Percentiles rank a stretch among this genome's conserved stretches.
Evolutionary conservation across 1,140 invertebrate genomes (phyloP).

Genomic region (Drosophila watanabei): DNA sequence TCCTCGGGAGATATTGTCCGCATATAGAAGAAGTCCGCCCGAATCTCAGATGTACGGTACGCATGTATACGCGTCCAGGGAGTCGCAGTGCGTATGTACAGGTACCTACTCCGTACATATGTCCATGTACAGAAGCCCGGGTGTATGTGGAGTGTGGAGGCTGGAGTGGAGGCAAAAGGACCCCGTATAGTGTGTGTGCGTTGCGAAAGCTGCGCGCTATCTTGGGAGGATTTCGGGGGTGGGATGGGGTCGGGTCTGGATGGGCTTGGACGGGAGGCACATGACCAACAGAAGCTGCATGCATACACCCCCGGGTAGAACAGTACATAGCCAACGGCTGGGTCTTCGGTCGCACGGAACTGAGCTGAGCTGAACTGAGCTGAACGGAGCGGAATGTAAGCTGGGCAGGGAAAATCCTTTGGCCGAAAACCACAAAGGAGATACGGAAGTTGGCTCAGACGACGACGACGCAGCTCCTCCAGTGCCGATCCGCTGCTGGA

Average conservation of each 20-base stretch:
- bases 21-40: conserved; percentile 49
- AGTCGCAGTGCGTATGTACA: conserved; percentile 57
- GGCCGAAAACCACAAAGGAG: conserved; percentile 82
- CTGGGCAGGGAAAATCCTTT: conserved; percentile 82
- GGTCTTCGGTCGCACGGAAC: conserved; percentile 79
- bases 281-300: conserved; percentile 84
- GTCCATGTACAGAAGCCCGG: conserved; percentile 43
- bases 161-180: conserved; percentile 31
- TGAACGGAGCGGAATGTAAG: conserved; percentile 73
- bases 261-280: conserved; percentile 37
- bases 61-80: conserved; percentile 58
- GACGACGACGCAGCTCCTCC: conserved; percentile 65
- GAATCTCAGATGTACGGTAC: conserved; percentile 55
- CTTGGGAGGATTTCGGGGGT: conserved; percentile 61
- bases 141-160: conserved; percentile 42
- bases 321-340: conserved; percentile 85
- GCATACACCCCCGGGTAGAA: conserved; percentile 85
- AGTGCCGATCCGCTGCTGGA: conserved; percentile 47
- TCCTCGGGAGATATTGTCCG: conserved; percentile 71
- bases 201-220: conserved; percentile 67
- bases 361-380: conserved; percentile 40
- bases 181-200: conserved; percentile 36
- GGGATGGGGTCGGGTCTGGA: not conserved
- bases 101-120: conserved; percentile 36
- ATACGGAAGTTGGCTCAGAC: conserved; percentile 84